These are phyloP conservation scores for Philereme vetulata DNA, from an alignment of 2,888 invertebrate species.

Conservation along the genomic window DNA sequence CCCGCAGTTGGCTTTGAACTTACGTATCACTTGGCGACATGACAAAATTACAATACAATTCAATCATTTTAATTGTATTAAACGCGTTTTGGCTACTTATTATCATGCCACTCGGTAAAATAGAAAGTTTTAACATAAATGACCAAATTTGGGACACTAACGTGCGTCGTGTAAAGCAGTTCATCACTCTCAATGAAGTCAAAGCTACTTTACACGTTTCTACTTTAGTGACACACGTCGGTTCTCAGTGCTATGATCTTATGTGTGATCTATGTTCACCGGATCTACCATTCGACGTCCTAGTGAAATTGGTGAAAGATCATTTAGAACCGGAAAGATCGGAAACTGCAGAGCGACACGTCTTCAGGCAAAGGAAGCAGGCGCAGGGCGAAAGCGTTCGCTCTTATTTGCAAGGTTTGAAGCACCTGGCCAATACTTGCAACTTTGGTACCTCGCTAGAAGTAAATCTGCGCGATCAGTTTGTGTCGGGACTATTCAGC, in stretches of 20 bases:
- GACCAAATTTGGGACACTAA: not conserved
- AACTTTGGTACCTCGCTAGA: slow-evolving; percentile 36
- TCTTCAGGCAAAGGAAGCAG: slow-evolving; percentile 37
- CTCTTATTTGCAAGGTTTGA: slow-evolving; percentile 35
- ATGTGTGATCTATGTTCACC: slow-evolving; percentile 42
- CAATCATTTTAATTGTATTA: no score
- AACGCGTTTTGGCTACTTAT: no score
- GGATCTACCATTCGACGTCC: slow-evolving; percentile 23
- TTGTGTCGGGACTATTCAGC: slow-evolving; percentile 38
- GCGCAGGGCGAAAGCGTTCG: slow-evolving; percentile 26
- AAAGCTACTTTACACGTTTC: slow-evolving; percentile 34
- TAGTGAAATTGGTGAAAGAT: slow-evolving; percentile 22
- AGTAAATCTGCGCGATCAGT: slow-evolving; percentile 35
- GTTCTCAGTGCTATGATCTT: slow-evolving; percentile 36
- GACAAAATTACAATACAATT: no score
- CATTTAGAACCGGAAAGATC: slow-evolving; percentile 36
- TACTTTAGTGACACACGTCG: slow-evolving; percentile 40
- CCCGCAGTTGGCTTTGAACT: no score
- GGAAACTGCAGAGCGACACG: slow-evolving; percentile 39
- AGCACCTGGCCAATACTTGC: slow-evolving; percentile 36
- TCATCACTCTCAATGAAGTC: slow-evolving; percentile 35
- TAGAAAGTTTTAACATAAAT: no score
- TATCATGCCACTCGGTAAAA: no score
- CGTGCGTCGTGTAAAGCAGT: slow-evolving; percentile 1
- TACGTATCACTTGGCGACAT: no score